phyloP scores from a whole-genome alignment of 1,140 invertebrate genomes.

The Drosophila nigrodunni region DNA sequence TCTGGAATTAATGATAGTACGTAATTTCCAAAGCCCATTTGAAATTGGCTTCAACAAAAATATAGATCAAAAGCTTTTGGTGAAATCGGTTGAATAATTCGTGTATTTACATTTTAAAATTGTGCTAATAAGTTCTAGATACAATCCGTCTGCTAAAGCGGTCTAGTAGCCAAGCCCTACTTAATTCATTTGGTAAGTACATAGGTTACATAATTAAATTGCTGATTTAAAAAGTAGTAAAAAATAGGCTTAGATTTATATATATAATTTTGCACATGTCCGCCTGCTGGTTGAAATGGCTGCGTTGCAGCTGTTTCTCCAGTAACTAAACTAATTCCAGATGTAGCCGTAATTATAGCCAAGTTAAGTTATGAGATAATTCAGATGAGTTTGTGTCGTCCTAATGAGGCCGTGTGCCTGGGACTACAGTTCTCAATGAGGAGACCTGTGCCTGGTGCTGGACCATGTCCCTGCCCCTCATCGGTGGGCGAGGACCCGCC shows the following conservation, averaged over 20 bases:
- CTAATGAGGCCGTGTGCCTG: conserved; percentile 78
- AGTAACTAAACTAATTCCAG: conserved; percentile 44
- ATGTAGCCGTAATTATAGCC: conserved; percentile 14
- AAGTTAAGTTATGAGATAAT: conserved; percentile 36
- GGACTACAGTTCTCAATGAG: conserved; percentile 74
- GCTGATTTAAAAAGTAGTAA: conserved; percentile 12
- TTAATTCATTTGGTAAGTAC: conserved; percentile 55
- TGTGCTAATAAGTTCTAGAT: conserved; percentile 64
- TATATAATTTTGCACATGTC: conserved; percentile 75
- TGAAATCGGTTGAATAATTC: conserved; percentile 25
- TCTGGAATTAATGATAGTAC: not conserved
- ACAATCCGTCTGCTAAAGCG: conserved; percentile 17
- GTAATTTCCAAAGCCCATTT: not conserved
- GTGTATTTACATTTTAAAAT: conserved; percentile 71
- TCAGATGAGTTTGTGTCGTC: conserved; percentile 76
- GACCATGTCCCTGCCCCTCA: conserved; percentile 33
- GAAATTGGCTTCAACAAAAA: not conserved
- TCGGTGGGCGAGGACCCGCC: conserved; percentile 49
- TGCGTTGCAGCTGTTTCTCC: conserved; percentile 23
- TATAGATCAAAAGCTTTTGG: not conserved
- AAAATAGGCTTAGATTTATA: conserved; percentile 14
- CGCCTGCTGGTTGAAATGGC: conserved; percentile 54
- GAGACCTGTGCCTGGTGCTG: conserved; percentile 24
- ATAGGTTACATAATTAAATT: conserved; percentile 20
- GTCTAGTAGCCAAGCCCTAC: conserved; percentile 62